Percentiles rank a stretch among this genome's conserved stretches.
Evolutionary conservation across 2,113 vertebrate species (phyloP).

Genomic region (Pampusana beccarii): DNA sequence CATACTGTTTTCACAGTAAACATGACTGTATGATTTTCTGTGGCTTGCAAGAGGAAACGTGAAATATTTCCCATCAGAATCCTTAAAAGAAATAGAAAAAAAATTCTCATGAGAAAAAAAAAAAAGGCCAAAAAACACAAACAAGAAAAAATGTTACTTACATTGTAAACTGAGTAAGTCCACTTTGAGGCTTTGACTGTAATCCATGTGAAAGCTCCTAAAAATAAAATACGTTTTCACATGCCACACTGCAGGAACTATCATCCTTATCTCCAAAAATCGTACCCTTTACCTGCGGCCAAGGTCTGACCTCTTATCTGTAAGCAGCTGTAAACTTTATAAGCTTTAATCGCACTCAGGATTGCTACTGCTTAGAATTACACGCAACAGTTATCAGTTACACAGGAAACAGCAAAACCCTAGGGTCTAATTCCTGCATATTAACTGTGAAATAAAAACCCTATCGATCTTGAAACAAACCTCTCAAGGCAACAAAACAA

Average conservation of each 20-base stretch:
- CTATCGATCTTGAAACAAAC: not conserved
- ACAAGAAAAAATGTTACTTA: slow-evolving; percentile 60
- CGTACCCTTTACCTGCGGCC: not conserved
- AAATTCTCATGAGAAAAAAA: not conserved
- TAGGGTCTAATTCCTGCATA: not conserved
- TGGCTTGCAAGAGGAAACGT: slow-evolving; percentile 88
- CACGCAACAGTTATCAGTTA: not conserved
- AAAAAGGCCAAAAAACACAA: not conserved
- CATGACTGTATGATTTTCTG: slow-evolving; percentile 87
- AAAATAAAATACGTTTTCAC: slow-evolving; percentile 38
- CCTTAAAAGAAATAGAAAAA: slow-evolving; percentile 65
- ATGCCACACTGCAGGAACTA: not conserved
- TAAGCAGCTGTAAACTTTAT: not conserved
- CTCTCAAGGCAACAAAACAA: not conserved
- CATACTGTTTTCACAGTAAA: slow-evolving; percentile 90
- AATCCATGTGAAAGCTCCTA: slow-evolving; percentile 85
- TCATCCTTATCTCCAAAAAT: not conserved
- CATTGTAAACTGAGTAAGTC: slow-evolving; percentile 86
- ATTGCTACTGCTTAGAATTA: not conserved
- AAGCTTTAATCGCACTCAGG: not conserved
- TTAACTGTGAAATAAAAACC: not conserved
- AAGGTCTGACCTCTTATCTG: not conserved
- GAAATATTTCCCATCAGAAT: slow-evolving; percentile 88
- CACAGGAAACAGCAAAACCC: not conserved
- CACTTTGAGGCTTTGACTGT: slow-evolving; percentile 88